These are phyloP conservation scores for Coracias cyanogaster DNA, from an alignment of 2,797 vertebrate species.

Conservation along the genomic window DNA sequence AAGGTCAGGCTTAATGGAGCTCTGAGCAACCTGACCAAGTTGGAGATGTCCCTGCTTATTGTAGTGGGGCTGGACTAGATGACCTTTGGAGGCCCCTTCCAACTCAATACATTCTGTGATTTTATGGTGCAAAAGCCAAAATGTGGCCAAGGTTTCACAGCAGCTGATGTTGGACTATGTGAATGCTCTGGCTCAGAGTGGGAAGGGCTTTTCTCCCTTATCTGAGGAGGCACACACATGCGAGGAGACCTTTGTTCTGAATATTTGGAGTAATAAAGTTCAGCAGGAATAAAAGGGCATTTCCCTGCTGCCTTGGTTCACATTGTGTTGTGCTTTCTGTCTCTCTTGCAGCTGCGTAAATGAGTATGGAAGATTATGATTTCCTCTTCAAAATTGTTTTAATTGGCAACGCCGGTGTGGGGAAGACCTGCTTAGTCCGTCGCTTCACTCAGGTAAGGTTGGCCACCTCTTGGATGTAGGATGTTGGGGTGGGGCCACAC, in stretches of 20 bases:
- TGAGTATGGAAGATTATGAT: slow-evolving; percentile 99
- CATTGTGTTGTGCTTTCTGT: not conserved
- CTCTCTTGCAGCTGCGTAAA: slow-evolving; percentile 85
- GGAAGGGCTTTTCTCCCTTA: not conserved
- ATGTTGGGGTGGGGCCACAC: not conserved
- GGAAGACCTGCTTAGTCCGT: slow-evolving; percentile 98
- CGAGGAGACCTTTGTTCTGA: slow-evolving; percentile 58
- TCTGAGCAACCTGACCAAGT: too few species aligned
- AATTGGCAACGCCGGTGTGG: slow-evolving; percentile 98
- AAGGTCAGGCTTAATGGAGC: too few species aligned
- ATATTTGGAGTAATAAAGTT: slow-evolving; percentile 73
- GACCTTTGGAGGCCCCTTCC: too few species aligned
- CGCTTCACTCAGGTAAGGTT: slow-evolving; percentile 96
- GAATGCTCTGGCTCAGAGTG: fast-evolving
- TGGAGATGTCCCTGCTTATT: too few species aligned
- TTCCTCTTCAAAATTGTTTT: slow-evolving; percentile 99
- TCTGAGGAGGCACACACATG: not conserved
- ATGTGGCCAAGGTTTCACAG: fast-evolving
- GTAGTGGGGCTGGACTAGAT: too few species aligned
- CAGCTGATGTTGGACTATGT: not conserved
- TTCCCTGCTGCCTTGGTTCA: not conserved
- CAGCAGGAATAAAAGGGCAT: not conserved
- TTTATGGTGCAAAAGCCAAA: fast-evolving
- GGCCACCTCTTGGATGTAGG: fast-evolving
- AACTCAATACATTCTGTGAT: too few species aligned